Percentiles rank a stretch among this genome's conserved stretches.
Conservation (phyloP, 2,113 vertebrate genomes). For the Agelaius tricolor region DNA sequence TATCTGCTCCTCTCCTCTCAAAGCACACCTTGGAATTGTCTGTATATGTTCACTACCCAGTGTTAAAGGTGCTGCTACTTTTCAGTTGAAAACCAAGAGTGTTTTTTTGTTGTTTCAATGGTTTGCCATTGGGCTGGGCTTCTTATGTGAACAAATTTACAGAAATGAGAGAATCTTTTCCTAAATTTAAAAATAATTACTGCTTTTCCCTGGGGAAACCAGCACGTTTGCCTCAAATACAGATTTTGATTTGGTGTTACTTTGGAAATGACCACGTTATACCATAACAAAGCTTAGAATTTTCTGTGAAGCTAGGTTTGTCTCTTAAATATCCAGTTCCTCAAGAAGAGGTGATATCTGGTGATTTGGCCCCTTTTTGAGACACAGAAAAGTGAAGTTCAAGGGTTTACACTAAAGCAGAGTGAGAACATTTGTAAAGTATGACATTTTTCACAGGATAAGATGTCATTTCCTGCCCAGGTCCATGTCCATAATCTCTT, state of each 20-base stretch:
- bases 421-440: background rate
- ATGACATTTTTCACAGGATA: background rate
- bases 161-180: background rate
- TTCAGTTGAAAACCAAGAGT: background rate
- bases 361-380: background rate
- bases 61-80: background rate
- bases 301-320: background rate
- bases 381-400: background rate
- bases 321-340: background rate
- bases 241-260: background rate
- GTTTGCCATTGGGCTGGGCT: background rate
- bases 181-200: background rate
- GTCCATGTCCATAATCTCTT: background rate
- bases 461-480: background rate
- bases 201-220: background rate
- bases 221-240: accelerated
- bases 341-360: background rate
- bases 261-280: background rate
- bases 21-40: background rate
- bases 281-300: background rate
- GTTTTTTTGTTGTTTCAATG: background rate
- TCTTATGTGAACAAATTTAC: background rate
- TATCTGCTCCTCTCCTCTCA: background rate
- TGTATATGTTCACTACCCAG: accelerated
- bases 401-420: background rate